Evolutionary conservation across 1,140 invertebrate genomes (phyloP).

Genomic region (Bombus affinis): DNA sequence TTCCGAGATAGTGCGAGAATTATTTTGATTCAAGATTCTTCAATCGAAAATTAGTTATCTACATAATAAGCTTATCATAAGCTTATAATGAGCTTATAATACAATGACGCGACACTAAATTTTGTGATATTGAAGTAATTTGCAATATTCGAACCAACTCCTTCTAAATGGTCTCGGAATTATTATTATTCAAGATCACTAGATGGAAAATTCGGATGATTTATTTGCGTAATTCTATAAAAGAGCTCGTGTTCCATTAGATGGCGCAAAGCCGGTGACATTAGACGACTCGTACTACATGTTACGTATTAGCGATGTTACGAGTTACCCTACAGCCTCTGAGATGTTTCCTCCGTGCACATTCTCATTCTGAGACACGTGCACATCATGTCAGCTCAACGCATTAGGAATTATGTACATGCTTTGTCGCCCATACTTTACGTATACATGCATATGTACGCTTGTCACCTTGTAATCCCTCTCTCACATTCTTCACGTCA

Average conservation of each 20-base stretch:
- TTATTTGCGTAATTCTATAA: neutral
- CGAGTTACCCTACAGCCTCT: neutral
- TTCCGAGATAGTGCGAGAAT: neutral
- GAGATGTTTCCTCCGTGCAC: neutral
- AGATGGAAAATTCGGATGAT: neutral
- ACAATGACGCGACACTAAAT: neutral
- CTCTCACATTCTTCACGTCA: neutral
- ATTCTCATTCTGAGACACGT: slow-evolving; percentile 17
- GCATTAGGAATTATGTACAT: slow-evolving; percentile 29
- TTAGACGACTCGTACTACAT: neutral
- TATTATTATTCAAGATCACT: neutral
- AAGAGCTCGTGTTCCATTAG: neutral
- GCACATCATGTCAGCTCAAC: slow-evolving; percentile 19
- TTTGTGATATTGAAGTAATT: neutral
- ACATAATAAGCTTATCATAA: too few species aligned
- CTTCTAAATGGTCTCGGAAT: neutral
- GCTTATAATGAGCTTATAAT: too few species aligned
- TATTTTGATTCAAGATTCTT: neutral
- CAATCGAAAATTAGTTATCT: neutral
- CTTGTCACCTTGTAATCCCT: slow-evolving; percentile 1
- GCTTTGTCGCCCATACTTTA: neutral
- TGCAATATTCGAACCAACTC: neutral
- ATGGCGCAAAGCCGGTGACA: neutral
- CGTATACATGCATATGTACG: neutral
- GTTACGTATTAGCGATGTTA: slow-evolving; percentile 7